A percentile compares a stretch with the other conserved stretches of the same genome.
These are phyloP conservation scores for Acrobasis consociella DNA, from an alignment of 2,888 invertebrate genomes.

Conservation along the genomic window DNA sequence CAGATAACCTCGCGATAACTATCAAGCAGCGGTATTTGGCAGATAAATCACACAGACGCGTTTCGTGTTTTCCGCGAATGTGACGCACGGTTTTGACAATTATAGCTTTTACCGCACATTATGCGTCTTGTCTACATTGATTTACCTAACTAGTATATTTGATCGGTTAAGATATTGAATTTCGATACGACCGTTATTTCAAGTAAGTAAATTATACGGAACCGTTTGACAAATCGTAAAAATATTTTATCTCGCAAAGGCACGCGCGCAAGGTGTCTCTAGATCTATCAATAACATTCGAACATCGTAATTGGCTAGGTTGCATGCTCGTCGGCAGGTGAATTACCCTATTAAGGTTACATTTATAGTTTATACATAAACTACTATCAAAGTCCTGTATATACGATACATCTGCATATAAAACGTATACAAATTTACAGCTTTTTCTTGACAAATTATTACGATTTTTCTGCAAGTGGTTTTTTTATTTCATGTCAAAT, in stretches of 20 bases:
- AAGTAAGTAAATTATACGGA: not conserved
- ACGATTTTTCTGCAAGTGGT: no score
- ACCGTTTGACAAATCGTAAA: not conserved
- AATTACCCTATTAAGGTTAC: constrained; percentile 52
- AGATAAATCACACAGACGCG: not conserved
- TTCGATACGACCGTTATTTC: not conserved
- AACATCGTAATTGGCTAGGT: constrained; percentile 61
- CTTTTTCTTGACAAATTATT: no score
- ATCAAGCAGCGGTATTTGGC: not conserved
- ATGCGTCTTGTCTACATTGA: not conserved
- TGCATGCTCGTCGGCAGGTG: constrained; percentile 61
- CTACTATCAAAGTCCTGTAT: no score
- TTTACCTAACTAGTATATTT: not conserved
- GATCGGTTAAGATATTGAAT: not conserved
- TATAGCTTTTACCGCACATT: not conserved
- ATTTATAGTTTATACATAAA: constrained; percentile 41
- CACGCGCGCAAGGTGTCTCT: constrained; percentile 64
- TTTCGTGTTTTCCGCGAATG: not conserved
- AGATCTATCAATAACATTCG: constrained; percentile 62
- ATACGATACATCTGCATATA: no score
- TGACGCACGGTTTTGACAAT: not conserved
- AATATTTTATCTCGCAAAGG: constrained; percentile 35
- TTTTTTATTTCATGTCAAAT: no score
- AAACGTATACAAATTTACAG: no score
- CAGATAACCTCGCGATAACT: constrained; percentile 3